Evolutionary conservation across 2,797 vertebrate species (phyloP), one percentile per base, ranked within the genome.

Genomic region (Fistularia tabacaria): DNA sequence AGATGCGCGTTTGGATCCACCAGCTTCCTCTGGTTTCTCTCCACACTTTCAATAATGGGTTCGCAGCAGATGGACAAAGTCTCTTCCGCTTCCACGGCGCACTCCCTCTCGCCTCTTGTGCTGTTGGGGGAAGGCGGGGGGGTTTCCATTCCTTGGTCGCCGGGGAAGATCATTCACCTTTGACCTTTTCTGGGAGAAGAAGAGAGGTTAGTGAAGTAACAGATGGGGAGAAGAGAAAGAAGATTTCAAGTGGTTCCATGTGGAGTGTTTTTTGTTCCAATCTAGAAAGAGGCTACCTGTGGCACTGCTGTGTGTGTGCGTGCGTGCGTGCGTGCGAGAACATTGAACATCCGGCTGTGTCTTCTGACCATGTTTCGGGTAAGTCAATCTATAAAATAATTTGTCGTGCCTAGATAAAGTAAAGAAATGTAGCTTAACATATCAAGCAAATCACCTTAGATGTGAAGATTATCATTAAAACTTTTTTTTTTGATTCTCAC

Each of bases 151-250:
- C 70, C 66, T 56, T n/a, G 0, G 10, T 38, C 53, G 42, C 4
- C 3, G 7, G 46, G 57, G 36, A 13, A 3, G n/a, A n/a, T 88
- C 81, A 87, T 50, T 87, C 81, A 74, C 83, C 85, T 86, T 89
- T 89, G 74, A 86, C 65, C 77, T 84, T 82, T 73, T 69, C 87
- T 87, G 68, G 56, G 47, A 74, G 59, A 51, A 50, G 68, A 46
- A 78, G 40, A 13, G 47, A 13, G 13, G n/a, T 6, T 40, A 71
- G 14, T 51, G 12, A 43, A 48, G n/a, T 5, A 25, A 25, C 25
- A 25, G 25, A 25, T 25, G 25, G 25, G 25, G 25, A 25, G 5
- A 25, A 25, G 25, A 25, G 25, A 25, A 25, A 25, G 55, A 4
- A 40, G 3, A 9, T 39, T 14, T 12, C 25, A 6, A 25, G 7